Evolutionary conservation across 2,797 vertebrate genomes (phyloP).

Genomic region (Morus bassanus): DNA sequence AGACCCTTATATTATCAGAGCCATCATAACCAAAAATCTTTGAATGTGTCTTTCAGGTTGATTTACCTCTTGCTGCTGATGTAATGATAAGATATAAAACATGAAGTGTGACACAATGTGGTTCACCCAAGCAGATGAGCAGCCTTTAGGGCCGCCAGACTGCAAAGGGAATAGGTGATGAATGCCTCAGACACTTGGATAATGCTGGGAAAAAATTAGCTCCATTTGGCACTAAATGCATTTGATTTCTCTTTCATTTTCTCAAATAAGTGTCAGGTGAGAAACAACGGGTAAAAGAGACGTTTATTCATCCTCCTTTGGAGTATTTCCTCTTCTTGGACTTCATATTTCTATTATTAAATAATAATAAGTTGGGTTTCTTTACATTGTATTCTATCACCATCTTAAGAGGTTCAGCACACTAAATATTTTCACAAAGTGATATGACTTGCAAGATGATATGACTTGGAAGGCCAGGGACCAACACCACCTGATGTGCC

Average conservation of each 20-base stretch:
- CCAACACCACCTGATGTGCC: background rate
- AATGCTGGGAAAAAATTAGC: background rate
- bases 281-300: background rate
- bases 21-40: constrained; percentile 36
- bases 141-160: background rate
- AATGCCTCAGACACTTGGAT: background rate
- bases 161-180: constrained; percentile 1
- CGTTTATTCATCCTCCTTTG: background rate
- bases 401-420: background rate
- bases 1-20: constrained; percentile 26
- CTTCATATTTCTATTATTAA: background rate
- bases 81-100: constrained; percentile 9
- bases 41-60: background rate
- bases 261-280: background rate
- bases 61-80: constrained; percentile 45
- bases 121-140: background rate
- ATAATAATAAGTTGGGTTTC: background rate
- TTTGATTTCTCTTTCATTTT: background rate
- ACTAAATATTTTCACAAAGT: background rate
- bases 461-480: background rate
- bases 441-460: background rate
- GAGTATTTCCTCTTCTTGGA: background rate
- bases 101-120: background rate
- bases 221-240: background rate
- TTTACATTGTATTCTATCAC: background rate